phyloP scores from a whole-genome alignment of 2,888 invertebrate genomes.

The Rhorus exstirpatorius region DNA sequence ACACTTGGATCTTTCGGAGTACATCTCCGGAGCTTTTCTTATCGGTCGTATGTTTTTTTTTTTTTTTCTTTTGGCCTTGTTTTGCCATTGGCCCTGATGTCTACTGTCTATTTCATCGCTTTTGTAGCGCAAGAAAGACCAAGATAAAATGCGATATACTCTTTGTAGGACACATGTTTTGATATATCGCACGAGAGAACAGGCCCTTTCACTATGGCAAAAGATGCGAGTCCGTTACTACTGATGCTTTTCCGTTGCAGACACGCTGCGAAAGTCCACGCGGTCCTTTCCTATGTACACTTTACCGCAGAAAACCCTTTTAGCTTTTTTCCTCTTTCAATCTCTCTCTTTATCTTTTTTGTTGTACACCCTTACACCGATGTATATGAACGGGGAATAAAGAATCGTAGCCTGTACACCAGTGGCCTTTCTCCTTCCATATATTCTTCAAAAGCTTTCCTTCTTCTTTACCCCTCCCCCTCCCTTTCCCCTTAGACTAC shows the following conservation, averaged over 20 bases:
- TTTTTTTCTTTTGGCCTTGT: slow-evolving; percentile 25
- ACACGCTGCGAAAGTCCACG: slow-evolving; percentile 38
- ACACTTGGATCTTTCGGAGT: not conserved
- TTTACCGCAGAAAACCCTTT: slow-evolving; percentile 54
- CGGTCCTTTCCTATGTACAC: slow-evolving; percentile 27
- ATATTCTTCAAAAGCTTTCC: slow-evolving; percentile 48
- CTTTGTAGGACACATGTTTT: slow-evolving; percentile 72
- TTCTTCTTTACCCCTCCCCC: slow-evolving; percentile 28
- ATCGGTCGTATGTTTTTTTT: slow-evolving; percentile 27
- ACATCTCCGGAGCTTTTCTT: slow-evolving; percentile 7
- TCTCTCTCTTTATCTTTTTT: slow-evolving; percentile 37
- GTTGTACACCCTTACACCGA: slow-evolving; percentile 11
- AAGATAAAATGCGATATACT: slow-evolving; percentile 74
- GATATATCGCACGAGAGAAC: slow-evolving; percentile 72
- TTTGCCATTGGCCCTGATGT: slow-evolving; percentile 41
- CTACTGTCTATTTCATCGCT: slow-evolving; percentile 55
- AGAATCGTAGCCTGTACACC: slow-evolving; percentile 33
- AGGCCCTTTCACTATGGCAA: slow-evolving; percentile 51
- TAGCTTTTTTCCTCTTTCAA: slow-evolving; percentile 33
- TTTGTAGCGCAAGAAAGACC: slow-evolving; percentile 49
- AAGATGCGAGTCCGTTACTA: slow-evolving; percentile 61
- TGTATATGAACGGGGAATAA: slow-evolving; percentile 45
- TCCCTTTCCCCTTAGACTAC: too few relatives aligned
- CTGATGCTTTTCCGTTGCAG: slow-evolving; percentile 53
- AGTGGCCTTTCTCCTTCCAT: slow-evolving; percentile 36